These are phyloP conservation scores for Blastobasis lacticolella DNA, from an alignment of 2,888 invertebrate species.

Conservation along the genomic window DNA sequence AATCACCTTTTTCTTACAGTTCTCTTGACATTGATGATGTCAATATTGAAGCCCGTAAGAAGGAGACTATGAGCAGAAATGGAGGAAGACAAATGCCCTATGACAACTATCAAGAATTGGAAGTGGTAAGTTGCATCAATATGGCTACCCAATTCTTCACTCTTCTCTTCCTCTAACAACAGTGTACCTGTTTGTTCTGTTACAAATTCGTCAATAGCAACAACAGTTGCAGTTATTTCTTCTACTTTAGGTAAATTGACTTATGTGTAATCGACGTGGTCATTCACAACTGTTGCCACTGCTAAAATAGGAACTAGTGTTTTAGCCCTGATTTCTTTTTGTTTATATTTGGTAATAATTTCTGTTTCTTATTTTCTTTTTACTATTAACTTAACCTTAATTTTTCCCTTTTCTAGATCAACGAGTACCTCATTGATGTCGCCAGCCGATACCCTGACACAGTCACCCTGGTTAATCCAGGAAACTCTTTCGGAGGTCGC, in stretches of 20 bases:
- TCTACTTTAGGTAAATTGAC: too few relatives aligned
- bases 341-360: neutral
- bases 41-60: slow-evolving; percentile 27
- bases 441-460: slow-evolving; percentile 34
- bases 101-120: slow-evolving; percentile 33
- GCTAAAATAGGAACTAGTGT: too few relatives aligned
- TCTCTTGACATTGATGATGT: slow-evolving; percentile 43
- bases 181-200: too few relatives aligned
- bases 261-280: too few relatives aligned
- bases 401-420: slow-evolving; percentile 32
- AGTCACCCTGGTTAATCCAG: slow-evolving; percentile 52
- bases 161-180: too few relatives aligned
- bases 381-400: neutral
- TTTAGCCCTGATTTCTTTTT: too few relatives aligned
- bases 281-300: too few relatives aligned
- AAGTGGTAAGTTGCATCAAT: slow-evolving; percentile 30
- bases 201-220: too few relatives aligned
- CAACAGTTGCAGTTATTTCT: too few relatives aligned
- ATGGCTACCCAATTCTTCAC: neutral
- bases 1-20: slow-evolving; percentile 24
- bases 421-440: slow-evolving; percentile 41
- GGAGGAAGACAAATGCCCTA: slow-evolving; percentile 25
- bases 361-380: slow-evolving; percentile 3
- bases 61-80: slow-evolving; percentile 23
- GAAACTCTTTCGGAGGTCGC: slow-evolving; percentile 71